Evolutionary conservation across 2,113 vertebrate genomes (phyloP).

Genomic region (Pontoporia blainvillei): DNA sequence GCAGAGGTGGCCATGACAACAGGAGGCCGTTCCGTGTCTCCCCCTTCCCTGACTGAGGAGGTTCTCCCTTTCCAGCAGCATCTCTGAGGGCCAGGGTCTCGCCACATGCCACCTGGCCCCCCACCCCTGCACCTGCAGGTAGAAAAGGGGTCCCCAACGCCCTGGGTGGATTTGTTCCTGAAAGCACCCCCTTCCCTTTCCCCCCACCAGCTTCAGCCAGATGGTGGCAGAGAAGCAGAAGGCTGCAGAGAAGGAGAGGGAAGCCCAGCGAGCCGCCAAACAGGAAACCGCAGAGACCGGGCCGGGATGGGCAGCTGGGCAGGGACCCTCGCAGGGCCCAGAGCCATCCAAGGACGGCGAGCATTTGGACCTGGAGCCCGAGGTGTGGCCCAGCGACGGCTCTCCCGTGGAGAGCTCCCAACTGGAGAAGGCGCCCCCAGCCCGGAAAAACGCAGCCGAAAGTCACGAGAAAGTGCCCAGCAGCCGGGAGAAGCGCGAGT

Average conservation of each 20-base stretch:
- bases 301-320: fast-evolving
- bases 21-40: background rate
- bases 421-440: background rate
- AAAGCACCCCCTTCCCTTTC: background rate
- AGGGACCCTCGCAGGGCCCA: background rate
- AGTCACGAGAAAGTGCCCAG: constrained; percentile 65
- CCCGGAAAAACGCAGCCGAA: background rate
- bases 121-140: background rate
- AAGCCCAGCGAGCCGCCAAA: constrained; percentile 65
- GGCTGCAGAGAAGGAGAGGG: constrained; percentile 74
- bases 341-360: fast-evolving
- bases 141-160: background rate
- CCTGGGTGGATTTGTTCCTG: background rate
- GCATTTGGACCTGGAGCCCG: fast-evolving
- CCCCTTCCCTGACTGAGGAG: background rate
- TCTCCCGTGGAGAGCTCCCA: background rate
- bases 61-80: background rate
- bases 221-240: constrained; percentile 78
- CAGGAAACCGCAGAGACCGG: background rate
- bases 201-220: constrained; percentile 71
- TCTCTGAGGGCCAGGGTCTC: background rate
- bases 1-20: background rate
- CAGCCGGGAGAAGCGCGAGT: constrained; percentile 92
- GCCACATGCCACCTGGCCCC: background rate
- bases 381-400: background rate